Evolutionary conservation across 2,888 invertebrate genomes (phyloP).

Genomic region (Adelphocoris suturalis): DNA sequence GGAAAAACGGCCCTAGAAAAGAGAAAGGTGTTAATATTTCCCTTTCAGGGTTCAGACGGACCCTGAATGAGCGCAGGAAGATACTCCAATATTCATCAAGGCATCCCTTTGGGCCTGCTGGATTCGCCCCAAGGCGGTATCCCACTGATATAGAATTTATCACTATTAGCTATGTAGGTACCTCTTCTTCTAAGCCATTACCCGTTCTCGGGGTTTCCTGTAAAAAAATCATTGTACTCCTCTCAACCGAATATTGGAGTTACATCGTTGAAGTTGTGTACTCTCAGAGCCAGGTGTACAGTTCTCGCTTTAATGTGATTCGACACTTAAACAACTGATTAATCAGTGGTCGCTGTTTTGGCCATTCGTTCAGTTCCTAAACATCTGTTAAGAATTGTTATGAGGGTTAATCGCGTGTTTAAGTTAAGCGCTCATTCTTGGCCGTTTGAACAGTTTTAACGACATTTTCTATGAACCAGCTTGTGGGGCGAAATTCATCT

Average conservation of each 20-base stretch:
- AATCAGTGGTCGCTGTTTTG: too few relatives aligned
- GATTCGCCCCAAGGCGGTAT: neutral
- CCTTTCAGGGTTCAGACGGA: neutral
- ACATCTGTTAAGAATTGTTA: too few relatives aligned
- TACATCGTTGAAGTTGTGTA: too few relatives aligned
- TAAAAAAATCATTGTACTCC: constrained; percentile 41
- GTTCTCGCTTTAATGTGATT: too few relatives aligned
- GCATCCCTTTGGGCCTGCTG: neutral
- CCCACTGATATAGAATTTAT: constrained; percentile 2
- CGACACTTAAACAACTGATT: too few relatives aligned
- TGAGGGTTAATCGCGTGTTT: too few relatives aligned
- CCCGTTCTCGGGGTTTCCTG: neutral
- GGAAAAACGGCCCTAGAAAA: neutral
- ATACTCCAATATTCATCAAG: neutral
- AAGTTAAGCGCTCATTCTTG: too few relatives aligned
- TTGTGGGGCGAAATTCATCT: too few relatives aligned
- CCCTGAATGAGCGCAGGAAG: neutral
- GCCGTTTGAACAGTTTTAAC: too few relatives aligned
- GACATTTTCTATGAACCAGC: too few relatives aligned
- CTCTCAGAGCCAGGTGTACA: too few relatives aligned
- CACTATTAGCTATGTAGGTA: neutral
- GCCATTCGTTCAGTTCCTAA: too few relatives aligned
- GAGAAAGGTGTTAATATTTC: constrained; percentile 13
- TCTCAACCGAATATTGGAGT: neutral
- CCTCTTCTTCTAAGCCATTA: constrained; percentile 8